Evolutionary conservation across 2,797 vertebrate genomes (phyloP).

Genomic region (Rhincodon typus): DNA sequence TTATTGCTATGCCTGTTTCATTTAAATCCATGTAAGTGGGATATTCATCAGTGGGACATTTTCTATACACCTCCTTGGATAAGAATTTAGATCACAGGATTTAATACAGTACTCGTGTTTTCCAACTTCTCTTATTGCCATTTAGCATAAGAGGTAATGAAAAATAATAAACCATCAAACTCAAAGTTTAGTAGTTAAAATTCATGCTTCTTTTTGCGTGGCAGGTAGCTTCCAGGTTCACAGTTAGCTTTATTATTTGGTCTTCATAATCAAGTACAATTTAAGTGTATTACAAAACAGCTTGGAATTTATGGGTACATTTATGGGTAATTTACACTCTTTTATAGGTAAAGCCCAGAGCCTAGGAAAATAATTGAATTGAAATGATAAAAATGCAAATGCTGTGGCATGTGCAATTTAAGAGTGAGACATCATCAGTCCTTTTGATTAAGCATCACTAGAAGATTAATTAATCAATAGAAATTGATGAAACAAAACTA

Average conservation of each 20-base stretch:
- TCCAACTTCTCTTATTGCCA: not conserved
- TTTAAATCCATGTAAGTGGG: too few relatives aligned
- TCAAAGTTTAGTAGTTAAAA: not conserved
- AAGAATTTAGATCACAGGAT: not conserved
- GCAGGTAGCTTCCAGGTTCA: not conserved
- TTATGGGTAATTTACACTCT: not conserved
- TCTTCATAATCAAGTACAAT: not conserved
- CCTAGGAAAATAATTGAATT: too few relatives aligned
- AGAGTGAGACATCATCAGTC: not conserved
- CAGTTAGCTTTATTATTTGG: not conserved
- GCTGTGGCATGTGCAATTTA: not conserved
- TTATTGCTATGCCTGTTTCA: not conserved
- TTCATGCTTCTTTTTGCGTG: not conserved
- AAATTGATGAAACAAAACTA: not conserved
- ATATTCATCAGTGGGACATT: not conserved
- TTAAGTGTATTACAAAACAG: not conserved
- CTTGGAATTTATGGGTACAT: not conserved
- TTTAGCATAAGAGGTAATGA: not conserved
- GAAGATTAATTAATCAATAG: not conserved
- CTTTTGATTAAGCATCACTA: not conserved
- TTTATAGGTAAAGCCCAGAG: not conserved
- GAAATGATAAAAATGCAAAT: not conserved
- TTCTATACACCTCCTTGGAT: not conserved
- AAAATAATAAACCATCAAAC: not conserved
- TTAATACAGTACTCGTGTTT: not conserved